Base-by-base conservation (phyloP, 2,797 vertebrate species). In the Melanogrammus aeglefinus region DNA sequence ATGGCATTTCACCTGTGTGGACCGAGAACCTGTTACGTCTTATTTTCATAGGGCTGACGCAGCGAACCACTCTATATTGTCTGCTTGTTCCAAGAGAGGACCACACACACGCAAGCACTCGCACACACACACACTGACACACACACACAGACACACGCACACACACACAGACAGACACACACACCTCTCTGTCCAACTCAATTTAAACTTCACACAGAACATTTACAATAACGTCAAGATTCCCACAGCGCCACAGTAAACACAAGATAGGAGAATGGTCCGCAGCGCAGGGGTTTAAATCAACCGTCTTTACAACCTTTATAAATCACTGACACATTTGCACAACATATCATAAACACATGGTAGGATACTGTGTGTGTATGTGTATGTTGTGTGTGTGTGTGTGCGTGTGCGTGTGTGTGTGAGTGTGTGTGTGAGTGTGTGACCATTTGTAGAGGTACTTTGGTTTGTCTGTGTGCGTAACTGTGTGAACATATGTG, bases 171-270 rank as follows among this genome's bases (percentile, higher is more conserved):
- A 77, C 80, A 86, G 13, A 47, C 24, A 74, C n/a, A 29, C 73
- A 73, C 86, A 88, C 91, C 89, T n/a, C 57, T 63, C 21, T 63
- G n/a, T 24, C 57, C 57, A 8, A 24, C 57, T 63, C 57, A n/a
- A n/a, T n/a, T 63, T 63, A 63, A 63, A 63, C 21, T 63, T 63
- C 57, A 85, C 66, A 72, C 70, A 77, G 57, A 9, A 86, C 44
- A 75, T 29, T 33, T 88, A 87, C 91, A 89, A 80, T 83, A 85
- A 81, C 84, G 87, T 89, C 86, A 85, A 89, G 79, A 90, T 91
- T 93, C 90, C 89, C 92, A 92, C 92, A 89, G 88, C 81, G 89
- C 85, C 86, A 81, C 82, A 82, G 87, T 84, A 87, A 91, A 92
- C 84, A 91, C 82, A 88, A 88, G 81, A 87, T 24, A 77, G 39